Conservation (phyloP, 2,888 invertebrate species). For the Eilema caniola region DNA sequence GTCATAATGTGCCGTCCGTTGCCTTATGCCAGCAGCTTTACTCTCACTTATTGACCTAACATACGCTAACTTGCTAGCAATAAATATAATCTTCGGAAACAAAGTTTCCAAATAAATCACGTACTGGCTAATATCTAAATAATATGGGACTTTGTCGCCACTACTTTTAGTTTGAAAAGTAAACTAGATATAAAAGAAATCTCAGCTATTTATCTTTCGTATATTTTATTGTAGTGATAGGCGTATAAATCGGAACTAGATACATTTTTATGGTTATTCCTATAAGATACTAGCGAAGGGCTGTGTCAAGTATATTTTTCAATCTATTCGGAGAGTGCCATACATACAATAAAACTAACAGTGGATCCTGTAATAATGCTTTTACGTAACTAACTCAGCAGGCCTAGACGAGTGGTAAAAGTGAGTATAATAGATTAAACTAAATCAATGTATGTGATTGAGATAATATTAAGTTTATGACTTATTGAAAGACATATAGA, state of each 20-base stretch:
- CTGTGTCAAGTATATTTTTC: neutral
- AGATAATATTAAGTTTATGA: too few relatives aligned
- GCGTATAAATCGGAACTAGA: neutral
- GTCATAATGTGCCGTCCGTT: neutral
- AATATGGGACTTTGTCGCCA: slow-evolving; percentile 5
- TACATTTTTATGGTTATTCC: neutral
- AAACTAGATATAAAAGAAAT: slow-evolving; percentile 10
- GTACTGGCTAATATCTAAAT: slow-evolving; percentile 14
- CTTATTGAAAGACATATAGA: too few relatives aligned
- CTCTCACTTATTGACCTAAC: slow-evolving; percentile 14
- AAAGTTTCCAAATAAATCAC: slow-evolving; percentile 20
- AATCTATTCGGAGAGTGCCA: too few relatives aligned
- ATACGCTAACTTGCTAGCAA: slow-evolving; percentile 23
- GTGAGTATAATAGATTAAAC: too few relatives aligned
- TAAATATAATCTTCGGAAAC: slow-evolving; percentile 40
- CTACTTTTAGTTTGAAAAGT: neutral
- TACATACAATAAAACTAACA: too few relatives aligned
- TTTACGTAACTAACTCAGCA: too few relatives aligned
- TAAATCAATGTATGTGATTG: too few relatives aligned
- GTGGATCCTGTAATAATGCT: too few relatives aligned
- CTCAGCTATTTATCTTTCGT: neutral
- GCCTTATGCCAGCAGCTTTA: slow-evolving; percentile 5
- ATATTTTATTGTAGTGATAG: neutral
- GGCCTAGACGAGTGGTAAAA: too few relatives aligned
- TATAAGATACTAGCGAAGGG: neutral